Percentiles rank a stretch among this genome's conserved stretches.
Conservation (phyloP, 2,888 invertebrate species). For the Tipula lateralis region DNA sequence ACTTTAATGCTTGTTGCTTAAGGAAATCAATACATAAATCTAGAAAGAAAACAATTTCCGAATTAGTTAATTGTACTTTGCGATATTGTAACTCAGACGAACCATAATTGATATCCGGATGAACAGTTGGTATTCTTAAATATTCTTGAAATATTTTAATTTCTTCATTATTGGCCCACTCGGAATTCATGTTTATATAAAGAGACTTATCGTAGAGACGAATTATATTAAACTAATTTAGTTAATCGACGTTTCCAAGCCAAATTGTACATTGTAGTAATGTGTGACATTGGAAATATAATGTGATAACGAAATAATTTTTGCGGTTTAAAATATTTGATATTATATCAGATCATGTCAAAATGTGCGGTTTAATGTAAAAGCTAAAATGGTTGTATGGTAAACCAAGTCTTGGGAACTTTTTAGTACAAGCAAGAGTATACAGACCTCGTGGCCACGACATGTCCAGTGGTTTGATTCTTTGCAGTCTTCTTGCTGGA, state of each 20-base stretch:
- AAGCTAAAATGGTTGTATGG: too few species aligned
- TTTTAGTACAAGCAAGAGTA: too few species aligned
- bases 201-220: background rate
- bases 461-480: too few species aligned
- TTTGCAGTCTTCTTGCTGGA: too few species aligned
- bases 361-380: background rate
- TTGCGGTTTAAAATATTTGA: background rate
- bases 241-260: background rate
- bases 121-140: slow-evolving; percentile 73
- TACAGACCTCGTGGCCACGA: too few species aligned
- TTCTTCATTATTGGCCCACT: slow-evolving; percentile 49
- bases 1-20: slow-evolving; percentile 59
- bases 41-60: slow-evolving; percentile 43
- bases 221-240: background rate
- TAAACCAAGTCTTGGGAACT: too few species aligned
- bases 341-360: background rate
- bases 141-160: slow-evolving; percentile 73
- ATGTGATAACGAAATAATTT: background rate
- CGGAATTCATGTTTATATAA: background rate
- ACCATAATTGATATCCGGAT: slow-evolving; percentile 80
- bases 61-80: background rate
- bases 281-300: background rate
- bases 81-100: slow-evolving; percentile 35
- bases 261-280: background rate
- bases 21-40: slow-evolving; percentile 70